Base-by-base conservation (phyloP, 1,140 invertebrate genomes). In the Micrasema longulum region DNA sequence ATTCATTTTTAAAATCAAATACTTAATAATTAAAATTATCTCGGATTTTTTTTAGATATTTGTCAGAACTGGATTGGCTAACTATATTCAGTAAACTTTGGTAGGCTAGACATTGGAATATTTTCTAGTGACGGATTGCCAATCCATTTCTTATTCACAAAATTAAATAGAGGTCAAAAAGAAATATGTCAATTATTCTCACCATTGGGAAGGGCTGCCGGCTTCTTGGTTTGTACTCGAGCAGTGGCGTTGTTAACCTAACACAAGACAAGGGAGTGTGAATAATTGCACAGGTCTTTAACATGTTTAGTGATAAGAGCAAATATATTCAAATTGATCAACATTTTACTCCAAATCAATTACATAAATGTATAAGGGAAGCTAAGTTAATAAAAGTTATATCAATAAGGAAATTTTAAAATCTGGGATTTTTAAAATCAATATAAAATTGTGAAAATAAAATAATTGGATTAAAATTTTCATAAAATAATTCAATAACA, bases 161-260 rank as follows among this genome's bases (percentile, higher is more conserved):
- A n/a, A n/a, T n/a, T n/a, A n/a, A n/a, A n/a, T n/a, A n/a, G n/a
- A n/a, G n/a, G n/a, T n/a, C n/a, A n/a, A n/a, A n/a, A n/a, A n/a
- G n/a, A n/a, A n/a, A n/a, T n/a, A n/a, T n/a, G n/a, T n/a, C n/a
- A 52, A 22, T 20, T 41, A 71, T 70, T 86, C 93, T 91, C 90
- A 97, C 96, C 95, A 89, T 96, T 95, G 78, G 95, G 95, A 82
- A 97, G 90, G 80, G 95, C 89, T 75, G 94, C 90, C 81, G 95
- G 93, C 89, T 98, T 98, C 91, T 98, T 98, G 81, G 95, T 97
- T 91, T 97, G 96, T 83, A 98, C 95, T 88, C 96, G 90, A 77
- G 96, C 96, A 79, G 96, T 98, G 77, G 96, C 96, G 89, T 97
- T 98, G 89, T 98, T 98, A 82, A 97, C 96, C 96, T 98, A 89